phyloP scores from a whole-genome alignment of 2,113 vertebrate species.

The Enhydra lutris region DNA sequence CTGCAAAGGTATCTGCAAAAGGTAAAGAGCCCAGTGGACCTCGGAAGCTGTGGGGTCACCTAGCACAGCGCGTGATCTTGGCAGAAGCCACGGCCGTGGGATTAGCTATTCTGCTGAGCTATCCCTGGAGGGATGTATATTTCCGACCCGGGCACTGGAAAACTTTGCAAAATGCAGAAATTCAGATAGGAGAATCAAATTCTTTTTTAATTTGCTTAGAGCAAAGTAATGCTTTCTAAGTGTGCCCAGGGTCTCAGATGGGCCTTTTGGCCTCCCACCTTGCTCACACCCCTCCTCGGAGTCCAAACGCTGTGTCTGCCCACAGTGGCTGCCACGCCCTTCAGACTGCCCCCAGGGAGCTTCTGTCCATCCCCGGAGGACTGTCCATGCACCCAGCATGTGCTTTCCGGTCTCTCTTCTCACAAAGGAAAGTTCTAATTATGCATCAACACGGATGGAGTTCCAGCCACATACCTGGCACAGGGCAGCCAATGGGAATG shows the following conservation, averaged over 20 bases:
- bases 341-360: fast-evolving
- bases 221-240: not conserved
- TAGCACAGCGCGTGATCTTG: fast-evolving
- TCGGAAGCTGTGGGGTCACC: too few relatives aligned
- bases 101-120: not conserved
- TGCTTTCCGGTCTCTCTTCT: not conserved
- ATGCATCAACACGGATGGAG: not conserved
- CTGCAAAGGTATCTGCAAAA: not conserved
- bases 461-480: not conserved
- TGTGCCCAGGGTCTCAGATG: too few relatives aligned
- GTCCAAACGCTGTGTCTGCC: not conserved
- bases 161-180: not conserved
- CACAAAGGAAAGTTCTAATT: not conserved
- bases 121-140: fast-evolving
- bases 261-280: not conserved
- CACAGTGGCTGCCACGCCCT: fast-evolving
- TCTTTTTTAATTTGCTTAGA: not conserved
- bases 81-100: not conserved
- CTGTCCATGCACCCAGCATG: too few relatives aligned
- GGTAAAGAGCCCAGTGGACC: not conserved
- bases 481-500: fast-evolving
- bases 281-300: not conserved
- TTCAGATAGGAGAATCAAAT: not conserved
- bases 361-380: too few relatives aligned
- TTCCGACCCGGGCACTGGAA: too few relatives aligned